Evolutionary conservation across 2,888 invertebrate species (phyloP).

Genomic region (Agrochola macilenta): DNA sequence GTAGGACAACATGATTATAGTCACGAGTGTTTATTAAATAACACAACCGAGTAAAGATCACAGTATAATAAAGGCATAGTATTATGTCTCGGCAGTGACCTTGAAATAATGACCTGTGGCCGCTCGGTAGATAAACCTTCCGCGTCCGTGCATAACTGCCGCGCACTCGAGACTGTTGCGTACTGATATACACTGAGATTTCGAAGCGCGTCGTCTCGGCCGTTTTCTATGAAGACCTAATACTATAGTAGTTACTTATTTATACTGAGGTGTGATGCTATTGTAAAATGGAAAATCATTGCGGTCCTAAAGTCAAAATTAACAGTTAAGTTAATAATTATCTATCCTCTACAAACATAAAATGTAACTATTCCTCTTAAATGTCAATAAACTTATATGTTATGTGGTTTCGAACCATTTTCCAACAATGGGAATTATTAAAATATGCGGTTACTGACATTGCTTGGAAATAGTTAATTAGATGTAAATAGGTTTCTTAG

Average conservation of each 20-base stretch:
- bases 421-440: background rate
- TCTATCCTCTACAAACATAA: background rate
- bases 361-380: background rate
- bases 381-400: background rate
- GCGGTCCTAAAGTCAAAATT: background rate
- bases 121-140: too few species aligned
- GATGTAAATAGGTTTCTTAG: background rate
- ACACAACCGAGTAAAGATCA: background rate
- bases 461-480: background rate
- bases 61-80: too few species aligned
- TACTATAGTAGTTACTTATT: too few species aligned
- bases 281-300: background rate
- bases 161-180: too few species aligned
- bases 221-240: too few species aligned
- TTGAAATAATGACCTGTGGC: too few species aligned
- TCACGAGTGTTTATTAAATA: background rate
- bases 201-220: too few species aligned
- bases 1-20: background rate
- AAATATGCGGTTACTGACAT: background rate
- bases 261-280: background rate
- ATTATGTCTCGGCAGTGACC: too few species aligned
- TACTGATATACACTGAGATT: too few species aligned
- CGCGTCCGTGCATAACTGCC: too few species aligned
- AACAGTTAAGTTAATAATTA: background rate
- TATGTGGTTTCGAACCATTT: slow-evolving; percentile 1